These are phyloP conservation scores for Meloidogyne floridensis DNA, from an alignment of 1,140 invertebrate genomes.

Conservation along the genomic window DNA sequence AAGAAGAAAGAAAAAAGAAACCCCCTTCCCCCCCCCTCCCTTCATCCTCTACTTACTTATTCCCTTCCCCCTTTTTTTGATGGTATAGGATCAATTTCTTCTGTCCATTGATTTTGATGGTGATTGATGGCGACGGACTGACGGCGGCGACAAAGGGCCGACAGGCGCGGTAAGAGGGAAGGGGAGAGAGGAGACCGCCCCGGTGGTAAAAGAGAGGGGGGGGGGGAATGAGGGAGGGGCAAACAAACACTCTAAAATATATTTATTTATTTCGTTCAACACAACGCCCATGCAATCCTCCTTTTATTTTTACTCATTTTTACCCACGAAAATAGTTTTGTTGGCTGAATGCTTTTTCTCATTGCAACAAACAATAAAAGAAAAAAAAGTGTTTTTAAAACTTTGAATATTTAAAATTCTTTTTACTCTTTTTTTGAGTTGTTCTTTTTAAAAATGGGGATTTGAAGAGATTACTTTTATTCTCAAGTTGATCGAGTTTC, in stretches of 20 bases:
- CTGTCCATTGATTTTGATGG: slow-evolving; percentile 4
- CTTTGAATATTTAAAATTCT: too few relatives aligned
- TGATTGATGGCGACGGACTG: slow-evolving; percentile 64
- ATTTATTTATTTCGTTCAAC: background rate
- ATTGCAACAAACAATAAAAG: slow-evolving; percentile 1
- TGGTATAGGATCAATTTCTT: background rate
- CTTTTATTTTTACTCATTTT: background rate
- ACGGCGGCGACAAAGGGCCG: slow-evolving; percentile 25
- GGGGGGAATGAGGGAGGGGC: background rate
- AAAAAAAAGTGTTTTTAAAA: too few relatives aligned
- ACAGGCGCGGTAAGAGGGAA: background rate
- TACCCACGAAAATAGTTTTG: background rate
- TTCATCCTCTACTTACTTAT: too few relatives aligned
- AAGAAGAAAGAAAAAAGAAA: background rate
- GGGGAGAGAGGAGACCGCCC: background rate
- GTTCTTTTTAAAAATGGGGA: too few relatives aligned
- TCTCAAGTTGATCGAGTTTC: too few relatives aligned
- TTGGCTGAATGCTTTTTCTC: background rate
- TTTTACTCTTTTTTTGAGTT: too few relatives aligned
- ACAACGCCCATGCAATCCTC: slow-evolving; percentile 10
- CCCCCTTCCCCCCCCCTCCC: background rate
- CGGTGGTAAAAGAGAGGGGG: background rate
- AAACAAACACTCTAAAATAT: background rate
- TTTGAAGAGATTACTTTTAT: too few relatives aligned
- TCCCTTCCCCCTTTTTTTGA: background rate